These are phyloP conservation scores for Gambusia yucatana DNA, from an alignment of 2,797 vertebrate species.

Conservation along the genomic window DNA sequence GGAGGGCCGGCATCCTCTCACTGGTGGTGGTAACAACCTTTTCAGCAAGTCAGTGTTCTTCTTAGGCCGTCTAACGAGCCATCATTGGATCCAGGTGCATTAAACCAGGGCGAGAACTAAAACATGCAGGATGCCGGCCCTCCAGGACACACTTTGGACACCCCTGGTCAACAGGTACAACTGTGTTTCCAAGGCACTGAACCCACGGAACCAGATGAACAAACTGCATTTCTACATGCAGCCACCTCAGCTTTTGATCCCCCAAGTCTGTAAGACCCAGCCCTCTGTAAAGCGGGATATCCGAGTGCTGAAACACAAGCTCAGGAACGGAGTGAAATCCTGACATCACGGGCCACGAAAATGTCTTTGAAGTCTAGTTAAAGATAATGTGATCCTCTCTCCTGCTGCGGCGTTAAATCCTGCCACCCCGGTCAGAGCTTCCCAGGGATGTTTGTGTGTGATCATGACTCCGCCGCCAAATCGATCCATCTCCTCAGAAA, in stretches of 20 bases:
- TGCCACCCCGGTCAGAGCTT: conserved; percentile 37
- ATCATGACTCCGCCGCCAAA: conserved; percentile 27
- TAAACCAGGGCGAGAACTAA: too few species aligned
- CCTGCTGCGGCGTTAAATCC: conserved; percentile 52
- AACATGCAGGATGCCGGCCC: too few species aligned
- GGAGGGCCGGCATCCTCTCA: too few species aligned
- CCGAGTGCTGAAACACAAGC: conserved; percentile 56
- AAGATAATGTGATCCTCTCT: conserved; percentile 65
- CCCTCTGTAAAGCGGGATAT: conserved; percentile 60
- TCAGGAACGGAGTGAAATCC: conserved; percentile 54
- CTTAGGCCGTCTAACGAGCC: too few species aligned
- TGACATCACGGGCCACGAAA: conserved; percentile 42
- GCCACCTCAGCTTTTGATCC: conserved; percentile 48
- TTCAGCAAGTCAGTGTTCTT: too few species aligned
- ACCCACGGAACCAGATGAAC: conserved; percentile 1
- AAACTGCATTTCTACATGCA: conserved; percentile 16
- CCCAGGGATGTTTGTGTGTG: conserved; percentile 44
- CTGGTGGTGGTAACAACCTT: too few species aligned
- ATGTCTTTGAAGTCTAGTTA: conserved; percentile 61
- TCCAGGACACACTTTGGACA: too few species aligned
- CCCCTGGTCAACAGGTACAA: background rate
- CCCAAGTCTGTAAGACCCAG: conserved; percentile 24
- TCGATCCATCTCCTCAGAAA: conserved; percentile 39
- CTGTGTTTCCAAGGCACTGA: background rate
- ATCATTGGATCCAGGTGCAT: too few species aligned